Base-by-base conservation (phyloP, 53 echinoderm and acorn worm genomes). In the Glandiceps talaboti region DNA sequence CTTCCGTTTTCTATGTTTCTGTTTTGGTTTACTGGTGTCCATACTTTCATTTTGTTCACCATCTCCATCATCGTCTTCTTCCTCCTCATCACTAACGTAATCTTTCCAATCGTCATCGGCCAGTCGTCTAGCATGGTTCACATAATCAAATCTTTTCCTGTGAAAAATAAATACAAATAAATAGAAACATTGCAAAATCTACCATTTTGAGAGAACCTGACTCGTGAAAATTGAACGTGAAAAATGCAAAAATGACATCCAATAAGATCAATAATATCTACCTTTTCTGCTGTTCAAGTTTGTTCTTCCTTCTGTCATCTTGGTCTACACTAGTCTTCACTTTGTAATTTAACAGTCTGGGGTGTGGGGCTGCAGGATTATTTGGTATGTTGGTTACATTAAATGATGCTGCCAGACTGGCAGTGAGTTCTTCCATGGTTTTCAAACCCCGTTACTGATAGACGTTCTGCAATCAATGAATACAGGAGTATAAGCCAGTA, bases 91-190 rank as follows among this genome's bases (percentile, higher is more conserved):
- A 20, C 64, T 45, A 20, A 6, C 20, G 64, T 20, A 45, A 33
- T 85, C 88, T 29, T 79, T 76, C 83, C 85, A 85, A 27, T 91
- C 85, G 30, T 88, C 85, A n/a, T 82, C 91, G 33, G 85, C 89
- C 27, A 89, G 64, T 32, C 89, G 73, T 72, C 89, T 45, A 29
- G 89, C 89, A 85, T 85, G 80, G 74, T 89, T 89, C 33, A 82
- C 85, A 80, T 79, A 85, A 77, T 89, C 83, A 27, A 79, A 76
- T 31, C 89, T 82, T 1, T 89, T 74, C 72, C 89, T 89, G 79
- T 10, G 75, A 84, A 31, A 12, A 45, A 45, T n/a, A n/a, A n/a
- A n/a, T n/a, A n/a, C n/a, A n/a, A n/a, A n/a, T n/a, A n/a, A n/a
- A n/a, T n/a, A n/a, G n/a, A n/a, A n/a, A n/a, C n/a, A n/a, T n/a